A percentile compares a stretch with the other conserved stretches of the same genome.
These are phyloP conservation scores for Eriocheir sinensis DNA, from an alignment of 1,140 invertebrate genomes.

Conservation along the genomic window DNA sequence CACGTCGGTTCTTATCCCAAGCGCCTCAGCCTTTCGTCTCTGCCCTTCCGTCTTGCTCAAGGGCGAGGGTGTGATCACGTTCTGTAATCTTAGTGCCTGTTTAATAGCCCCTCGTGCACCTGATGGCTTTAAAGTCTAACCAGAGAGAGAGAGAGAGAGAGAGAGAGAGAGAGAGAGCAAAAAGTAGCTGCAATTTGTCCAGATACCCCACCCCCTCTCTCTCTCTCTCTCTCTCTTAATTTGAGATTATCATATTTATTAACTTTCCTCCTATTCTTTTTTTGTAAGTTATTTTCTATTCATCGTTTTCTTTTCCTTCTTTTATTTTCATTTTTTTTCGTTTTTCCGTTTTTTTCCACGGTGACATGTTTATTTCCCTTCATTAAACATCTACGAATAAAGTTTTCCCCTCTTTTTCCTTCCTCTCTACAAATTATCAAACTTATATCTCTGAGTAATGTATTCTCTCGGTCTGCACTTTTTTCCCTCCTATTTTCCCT, in stretches of 20 bases:
- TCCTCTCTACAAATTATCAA: neutral
- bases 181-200: neutral
- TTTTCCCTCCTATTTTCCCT: neutral
- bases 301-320: neutral
- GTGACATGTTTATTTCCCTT: too few species aligned
- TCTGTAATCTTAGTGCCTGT: neutral
- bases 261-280: conserved; percentile 1
- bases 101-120: neutral
- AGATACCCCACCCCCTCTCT: neutral
- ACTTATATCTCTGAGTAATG: neutral
- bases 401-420: neutral
- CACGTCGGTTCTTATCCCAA: too few species aligned
- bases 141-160: conserved; percentile 31
- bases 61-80: neutral
- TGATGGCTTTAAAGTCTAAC: neutral
- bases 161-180: neutral
- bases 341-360: neutral
- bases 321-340: neutral
- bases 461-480: neutral
- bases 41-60: neutral
- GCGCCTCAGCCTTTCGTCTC: neutral
- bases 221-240: conserved; percentile 38
- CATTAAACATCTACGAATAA: too few species aligned
- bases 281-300: neutral
- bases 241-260: neutral